Conservation (phyloP, 64 coral and sea anemone species). For the Montipora efflorescens region DNA sequence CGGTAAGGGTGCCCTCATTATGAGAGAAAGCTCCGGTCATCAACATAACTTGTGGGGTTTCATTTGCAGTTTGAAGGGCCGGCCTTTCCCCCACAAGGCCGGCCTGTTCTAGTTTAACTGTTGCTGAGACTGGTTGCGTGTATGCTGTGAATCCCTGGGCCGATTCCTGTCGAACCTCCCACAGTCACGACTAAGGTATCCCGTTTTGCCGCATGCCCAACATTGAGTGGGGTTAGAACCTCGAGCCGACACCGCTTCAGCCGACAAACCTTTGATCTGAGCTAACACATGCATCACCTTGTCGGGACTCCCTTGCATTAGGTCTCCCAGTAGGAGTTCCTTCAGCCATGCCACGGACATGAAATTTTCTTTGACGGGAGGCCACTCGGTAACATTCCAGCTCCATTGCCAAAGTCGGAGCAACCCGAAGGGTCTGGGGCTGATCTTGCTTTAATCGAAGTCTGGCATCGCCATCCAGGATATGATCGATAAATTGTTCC, state of each 20-base stretch:
- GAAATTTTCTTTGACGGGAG: neutral
- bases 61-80: neutral
- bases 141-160: neutral
- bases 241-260: neutral
- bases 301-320: neutral
- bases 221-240: neutral
- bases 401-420: conserved; percentile 28
- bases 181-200: conserved; percentile 15
- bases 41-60: neutral
- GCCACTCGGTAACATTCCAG: conserved; percentile 48
- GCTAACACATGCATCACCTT: neutral
- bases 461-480: conserved; percentile 40
- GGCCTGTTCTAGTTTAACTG: neutral
- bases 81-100: too few species aligned
- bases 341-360: neutral
- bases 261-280: too few species aligned
- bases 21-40: neutral
- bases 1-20: neutral
- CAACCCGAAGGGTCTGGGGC: conserved; percentile 19
- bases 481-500: conserved; percentile 65
- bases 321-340: neutral
- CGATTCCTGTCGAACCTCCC: neutral
- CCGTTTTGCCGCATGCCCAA: conserved; percentile 36
- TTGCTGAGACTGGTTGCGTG: neutral
- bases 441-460: conserved; percentile 25